A percentile compares a stretch with the other conserved stretches of the same genome.
These are phyloP conservation scores for Drosophila mettleri DNA, from an alignment of 2,888 invertebrate species.

Conservation along the genomic window DNA sequence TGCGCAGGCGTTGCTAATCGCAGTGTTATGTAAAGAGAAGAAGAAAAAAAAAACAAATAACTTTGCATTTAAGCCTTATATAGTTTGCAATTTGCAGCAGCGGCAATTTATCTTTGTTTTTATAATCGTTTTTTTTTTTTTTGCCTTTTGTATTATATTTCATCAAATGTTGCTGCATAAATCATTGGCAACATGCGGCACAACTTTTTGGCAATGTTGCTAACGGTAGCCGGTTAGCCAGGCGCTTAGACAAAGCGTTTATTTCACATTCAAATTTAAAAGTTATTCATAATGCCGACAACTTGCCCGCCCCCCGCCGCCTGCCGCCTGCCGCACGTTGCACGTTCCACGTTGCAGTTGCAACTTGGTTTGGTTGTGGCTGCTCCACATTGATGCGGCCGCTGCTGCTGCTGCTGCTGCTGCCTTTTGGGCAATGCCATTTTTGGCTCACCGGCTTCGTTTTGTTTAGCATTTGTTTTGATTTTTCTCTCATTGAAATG, in stretches of 20 bases:
- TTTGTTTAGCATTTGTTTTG: constrained; percentile 69
- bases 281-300: constrained; percentile 79
- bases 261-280: constrained; percentile 79
- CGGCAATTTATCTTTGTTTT: constrained; percentile 74
- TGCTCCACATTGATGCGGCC: constrained; percentile 74
- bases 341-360: too few relatives aligned
- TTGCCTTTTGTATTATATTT: constrained; percentile 76
- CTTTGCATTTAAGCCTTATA: constrained; percentile 73
- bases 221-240: constrained; percentile 67
- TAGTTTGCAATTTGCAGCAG: constrained; percentile 73
- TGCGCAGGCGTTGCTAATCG: constrained; percentile 40
- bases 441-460: constrained; percentile 48
- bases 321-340: constrained; percentile 20
- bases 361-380: constrained; percentile 32
- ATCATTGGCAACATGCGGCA: constrained; percentile 66
- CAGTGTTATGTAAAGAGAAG: constrained; percentile 52
- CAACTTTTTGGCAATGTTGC: constrained; percentile 58
- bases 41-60: constrained; percentile 18
- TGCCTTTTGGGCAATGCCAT: constrained; percentile 59
- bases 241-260: constrained; percentile 75
- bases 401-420: constrained; percentile 65
- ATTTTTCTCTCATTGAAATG: constrained; percentile 60
- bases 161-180: constrained; percentile 79
- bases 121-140: constrained; percentile 27
- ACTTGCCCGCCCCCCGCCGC: constrained; percentile 44